Conservation (phyloP, 2,797 vertebrate species). For the Geotrypetes seraphini region DNA sequence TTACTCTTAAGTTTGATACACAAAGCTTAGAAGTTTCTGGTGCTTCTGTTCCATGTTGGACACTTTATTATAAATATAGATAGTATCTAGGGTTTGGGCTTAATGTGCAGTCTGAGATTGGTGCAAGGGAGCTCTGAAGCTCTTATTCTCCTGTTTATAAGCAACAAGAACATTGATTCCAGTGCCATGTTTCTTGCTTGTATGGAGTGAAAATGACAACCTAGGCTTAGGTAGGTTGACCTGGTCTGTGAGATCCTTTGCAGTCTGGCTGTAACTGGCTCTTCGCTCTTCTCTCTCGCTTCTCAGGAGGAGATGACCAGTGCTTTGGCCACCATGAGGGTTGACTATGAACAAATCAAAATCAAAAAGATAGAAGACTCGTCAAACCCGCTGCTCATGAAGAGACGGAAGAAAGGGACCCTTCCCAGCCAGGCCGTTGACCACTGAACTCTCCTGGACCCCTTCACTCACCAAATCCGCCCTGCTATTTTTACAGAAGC, state of each 20-base stretch:
- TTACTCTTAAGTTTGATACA: too few species aligned
- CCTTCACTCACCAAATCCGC: conserved; percentile 10
- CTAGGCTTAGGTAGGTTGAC: background rate
- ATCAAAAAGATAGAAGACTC: conserved; percentile 95
- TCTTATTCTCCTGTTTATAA: too few species aligned
- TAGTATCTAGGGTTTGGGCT: too few species aligned
- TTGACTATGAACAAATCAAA: conserved; percentile 95
- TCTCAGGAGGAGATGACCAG: conserved; percentile 96
- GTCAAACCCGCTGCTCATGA: conserved; percentile 85
- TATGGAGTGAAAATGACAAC: background rate
- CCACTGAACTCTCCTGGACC: conserved; percentile 38
- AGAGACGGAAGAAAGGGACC: conserved; percentile 83
- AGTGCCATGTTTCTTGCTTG: too few species aligned
- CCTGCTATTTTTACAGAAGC: conserved; percentile 66
- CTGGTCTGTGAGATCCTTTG: background rate
- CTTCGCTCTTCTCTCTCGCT: background rate
- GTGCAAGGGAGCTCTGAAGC: too few species aligned
- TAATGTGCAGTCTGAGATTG: too few species aligned
- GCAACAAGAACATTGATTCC: too few species aligned
- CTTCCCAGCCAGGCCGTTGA: conserved; percentile 41
- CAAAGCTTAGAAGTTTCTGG: too few species aligned
- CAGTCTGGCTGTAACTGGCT: background rate
- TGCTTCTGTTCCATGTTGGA: too few species aligned
- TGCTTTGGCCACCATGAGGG: conserved; percentile 94
- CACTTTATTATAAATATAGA: too few species aligned